Percentiles rank a stretch among this genome's conserved stretches.
These are phyloP conservation scores for Scaptomyza polygonia DNA, from an alignment of 2,888 invertebrate species.

Conservation along the genomic window DNA sequence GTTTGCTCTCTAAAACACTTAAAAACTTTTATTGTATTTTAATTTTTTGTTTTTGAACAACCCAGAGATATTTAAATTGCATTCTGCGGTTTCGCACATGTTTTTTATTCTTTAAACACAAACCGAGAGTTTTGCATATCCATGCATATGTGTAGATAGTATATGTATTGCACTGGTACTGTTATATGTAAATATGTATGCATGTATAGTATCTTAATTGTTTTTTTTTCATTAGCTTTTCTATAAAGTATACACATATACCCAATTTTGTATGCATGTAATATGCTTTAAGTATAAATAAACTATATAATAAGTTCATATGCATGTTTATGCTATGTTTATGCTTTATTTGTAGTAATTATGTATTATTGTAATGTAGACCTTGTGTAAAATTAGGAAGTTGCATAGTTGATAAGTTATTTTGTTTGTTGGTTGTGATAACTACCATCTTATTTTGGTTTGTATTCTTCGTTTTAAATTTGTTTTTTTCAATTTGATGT, in stretches of 20 bases:
- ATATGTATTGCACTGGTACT: constrained; percentile 4
- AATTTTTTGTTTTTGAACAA: constrained; percentile 44
- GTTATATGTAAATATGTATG: constrained; percentile 23
- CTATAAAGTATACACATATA: background rate
- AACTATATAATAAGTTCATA: constrained; percentile 36
- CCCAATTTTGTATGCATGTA: background rate
- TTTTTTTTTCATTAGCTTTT: constrained; percentile 21
- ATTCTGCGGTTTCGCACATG: constrained; percentile 40
- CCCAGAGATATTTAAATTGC: constrained; percentile 54
- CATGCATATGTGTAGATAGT: constrained; percentile 34
- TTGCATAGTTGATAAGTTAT: constrained; percentile 49
- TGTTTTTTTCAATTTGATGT: constrained; percentile 7
- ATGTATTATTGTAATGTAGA: constrained; percentile 44
- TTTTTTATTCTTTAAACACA: constrained; percentile 7
- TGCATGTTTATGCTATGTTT: constrained; percentile 32
- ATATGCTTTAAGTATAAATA: constrained; percentile 12
- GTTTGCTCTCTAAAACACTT: constrained; percentile 50
- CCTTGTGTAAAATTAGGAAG: constrained; percentile 82
- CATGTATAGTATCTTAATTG: constrained; percentile 27
- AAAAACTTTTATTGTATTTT: constrained; percentile 29
- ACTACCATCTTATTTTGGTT: constrained; percentile 5
- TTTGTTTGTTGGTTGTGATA: constrained; percentile 15
- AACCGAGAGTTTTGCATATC: constrained; percentile 37
- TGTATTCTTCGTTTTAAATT: constrained; percentile 16
- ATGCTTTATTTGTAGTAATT: constrained; percentile 18